Conservation (phyloP, 2,888 invertebrate species). For the Chaetoderma sp. region DNA sequence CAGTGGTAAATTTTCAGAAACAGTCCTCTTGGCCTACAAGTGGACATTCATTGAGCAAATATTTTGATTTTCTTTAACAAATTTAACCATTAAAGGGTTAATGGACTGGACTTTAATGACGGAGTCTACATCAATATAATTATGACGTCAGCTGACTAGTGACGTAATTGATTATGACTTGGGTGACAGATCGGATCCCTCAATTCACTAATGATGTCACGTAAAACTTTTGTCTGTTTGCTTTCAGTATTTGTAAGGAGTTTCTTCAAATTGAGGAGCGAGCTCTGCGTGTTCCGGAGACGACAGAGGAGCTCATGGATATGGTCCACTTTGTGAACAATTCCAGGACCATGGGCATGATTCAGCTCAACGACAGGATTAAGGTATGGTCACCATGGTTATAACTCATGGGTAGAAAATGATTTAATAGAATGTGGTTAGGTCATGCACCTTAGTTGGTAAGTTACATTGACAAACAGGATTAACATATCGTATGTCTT, state of each 20-base stretch:
- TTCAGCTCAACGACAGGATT: slow-evolving; percentile 79
- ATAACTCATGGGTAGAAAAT: background rate
- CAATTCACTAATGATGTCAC: too few species aligned
- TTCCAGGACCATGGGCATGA: slow-evolving; percentile 81
- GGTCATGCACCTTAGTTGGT: background rate
- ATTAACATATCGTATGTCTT: background rate
- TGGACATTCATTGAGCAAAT: too few species aligned
- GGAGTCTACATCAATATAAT: too few species aligned
- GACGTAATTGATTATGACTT: too few species aligned
- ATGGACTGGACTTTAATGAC: too few species aligned
- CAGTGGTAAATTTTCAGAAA: too few species aligned
- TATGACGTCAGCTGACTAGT: too few species aligned
- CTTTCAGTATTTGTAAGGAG: slow-evolving; percentile 71
- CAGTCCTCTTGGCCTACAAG: too few species aligned
- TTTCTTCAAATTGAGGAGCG: slow-evolving; percentile 80
- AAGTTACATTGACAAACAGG: background rate
- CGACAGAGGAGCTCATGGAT: slow-evolving; percentile 85
- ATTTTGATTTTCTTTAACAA: too few species aligned
- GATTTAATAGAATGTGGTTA: background rate
- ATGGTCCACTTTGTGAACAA: slow-evolving; percentile 84
- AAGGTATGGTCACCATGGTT: slow-evolving; percentile 63
- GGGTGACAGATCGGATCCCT: too few species aligned
- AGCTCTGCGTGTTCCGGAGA: slow-evolving; percentile 80
- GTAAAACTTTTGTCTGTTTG: too few species aligned
- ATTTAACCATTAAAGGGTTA: too few species aligned